These are phyloP conservation scores for Philonicus albiceps DNA, from an alignment of 2,888 invertebrate species.

Conservation along the genomic window DNA sequence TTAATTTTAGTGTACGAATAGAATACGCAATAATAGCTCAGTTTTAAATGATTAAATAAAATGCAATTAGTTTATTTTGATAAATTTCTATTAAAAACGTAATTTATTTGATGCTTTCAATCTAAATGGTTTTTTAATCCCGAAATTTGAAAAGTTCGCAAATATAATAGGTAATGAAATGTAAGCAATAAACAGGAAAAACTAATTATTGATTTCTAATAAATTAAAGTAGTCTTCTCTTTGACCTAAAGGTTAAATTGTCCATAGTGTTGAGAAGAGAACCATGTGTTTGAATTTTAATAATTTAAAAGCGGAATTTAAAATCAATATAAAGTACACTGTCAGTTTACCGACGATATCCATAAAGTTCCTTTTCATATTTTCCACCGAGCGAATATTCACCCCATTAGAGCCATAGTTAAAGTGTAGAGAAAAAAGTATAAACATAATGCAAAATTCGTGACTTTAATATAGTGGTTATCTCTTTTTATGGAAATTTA, in stretches of 20 bases:
- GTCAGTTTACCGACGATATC: background rate
- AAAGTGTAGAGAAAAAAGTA: background rate
- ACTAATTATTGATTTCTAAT: too few species aligned
- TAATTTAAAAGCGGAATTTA: background rate
- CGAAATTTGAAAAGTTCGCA: too few species aligned
- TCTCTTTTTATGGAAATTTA: conserved; percentile 21
- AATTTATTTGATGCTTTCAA: too few species aligned
- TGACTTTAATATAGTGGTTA: conserved; percentile 11
- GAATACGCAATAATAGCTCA: too few species aligned
- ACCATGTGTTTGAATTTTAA: background rate
- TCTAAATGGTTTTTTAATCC: too few species aligned
- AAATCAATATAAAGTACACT: background rate
- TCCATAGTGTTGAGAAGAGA: background rate
- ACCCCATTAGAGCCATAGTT: background rate
- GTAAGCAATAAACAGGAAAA: too few species aligned
- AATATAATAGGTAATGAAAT: too few species aligned
- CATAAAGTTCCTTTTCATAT: background rate
- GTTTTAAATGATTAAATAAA: too few species aligned
- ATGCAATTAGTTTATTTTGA: too few species aligned
- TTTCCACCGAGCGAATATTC: background rate
- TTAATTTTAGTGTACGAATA: too few species aligned
- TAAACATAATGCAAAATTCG: background rate
- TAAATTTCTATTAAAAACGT: too few species aligned
- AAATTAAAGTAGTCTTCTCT: background rate
- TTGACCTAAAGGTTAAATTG: background rate